Evolutionary conservation across 2,113 vertebrate genomes (phyloP).

Genomic region (Passer domesticus): DNA sequence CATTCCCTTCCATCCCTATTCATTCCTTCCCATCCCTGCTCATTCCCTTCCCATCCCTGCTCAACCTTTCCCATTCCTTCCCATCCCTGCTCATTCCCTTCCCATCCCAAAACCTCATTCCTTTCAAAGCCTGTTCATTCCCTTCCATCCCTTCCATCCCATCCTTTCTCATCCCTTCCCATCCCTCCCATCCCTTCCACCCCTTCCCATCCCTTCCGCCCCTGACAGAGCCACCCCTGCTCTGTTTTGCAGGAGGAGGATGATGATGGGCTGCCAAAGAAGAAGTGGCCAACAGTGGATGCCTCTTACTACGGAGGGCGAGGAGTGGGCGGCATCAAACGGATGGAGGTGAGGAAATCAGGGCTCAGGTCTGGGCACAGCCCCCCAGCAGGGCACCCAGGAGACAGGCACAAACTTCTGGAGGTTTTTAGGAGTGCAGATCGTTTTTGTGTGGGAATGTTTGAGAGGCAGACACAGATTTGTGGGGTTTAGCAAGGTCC

Average conservation of each 20-base stretch:
- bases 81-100: neutral
- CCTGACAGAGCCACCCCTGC: neutral
- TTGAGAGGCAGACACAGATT: neutral
- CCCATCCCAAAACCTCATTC: too few relatives aligned
- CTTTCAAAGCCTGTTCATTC: too few relatives aligned
- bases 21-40: too few relatives aligned
- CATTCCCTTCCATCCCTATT: too few relatives aligned
- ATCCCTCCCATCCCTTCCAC: too few relatives aligned
- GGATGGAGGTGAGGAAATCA: constrained; percentile 88
- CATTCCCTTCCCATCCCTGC: neutral
- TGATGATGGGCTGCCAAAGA: constrained; percentile 89
- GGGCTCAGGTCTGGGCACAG: neutral
- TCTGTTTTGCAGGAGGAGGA: constrained; percentile 80
- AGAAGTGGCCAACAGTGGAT: constrained; percentile 88
- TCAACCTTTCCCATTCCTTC: neutral
- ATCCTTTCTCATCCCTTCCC: neutral
- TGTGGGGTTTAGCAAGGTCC: neutral
- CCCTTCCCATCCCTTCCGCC: neutral
- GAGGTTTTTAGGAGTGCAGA: neutral
- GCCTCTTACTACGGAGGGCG: constrained; percentile 96
- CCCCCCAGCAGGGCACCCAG: neutral
- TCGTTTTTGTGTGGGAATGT: neutral
- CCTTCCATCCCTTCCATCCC: neutral
- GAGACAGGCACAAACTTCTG: neutral
- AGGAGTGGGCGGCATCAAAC: constrained; percentile 95